These are phyloP conservation scores for Orthonevra nobilis DNA, from an alignment of 2,888 invertebrate genomes.

Conservation along the genomic window DNA sequence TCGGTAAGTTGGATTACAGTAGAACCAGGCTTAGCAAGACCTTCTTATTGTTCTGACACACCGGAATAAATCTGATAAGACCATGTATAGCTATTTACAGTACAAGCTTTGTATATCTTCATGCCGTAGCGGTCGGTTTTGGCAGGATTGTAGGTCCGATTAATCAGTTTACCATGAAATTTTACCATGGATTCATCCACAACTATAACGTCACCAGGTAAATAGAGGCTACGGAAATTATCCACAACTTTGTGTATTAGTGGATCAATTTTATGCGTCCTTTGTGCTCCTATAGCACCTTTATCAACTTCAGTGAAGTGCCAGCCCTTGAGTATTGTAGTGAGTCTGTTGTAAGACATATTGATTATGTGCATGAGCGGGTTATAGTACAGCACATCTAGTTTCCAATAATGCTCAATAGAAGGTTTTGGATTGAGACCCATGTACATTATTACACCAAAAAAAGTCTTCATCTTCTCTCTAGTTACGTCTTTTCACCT, in stretches of 20 bases:
- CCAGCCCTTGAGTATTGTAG: constrained; percentile 14
- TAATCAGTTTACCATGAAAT: too few species aligned
- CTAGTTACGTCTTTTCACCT: neutral
- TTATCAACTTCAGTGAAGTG: too few species aligned
- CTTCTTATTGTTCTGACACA: neutral
- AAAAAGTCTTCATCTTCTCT: neutral
- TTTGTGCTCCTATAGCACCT: neutral
- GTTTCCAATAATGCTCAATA: too few species aligned
- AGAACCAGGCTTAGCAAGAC: too few species aligned
- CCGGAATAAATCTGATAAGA: neutral
- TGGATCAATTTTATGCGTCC: neutral
- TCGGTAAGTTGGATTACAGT: too few species aligned
- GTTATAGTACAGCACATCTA: constrained; percentile 15
- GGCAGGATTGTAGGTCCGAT: neutral
- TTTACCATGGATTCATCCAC: neutral
- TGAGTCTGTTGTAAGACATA: constrained; percentile 22
- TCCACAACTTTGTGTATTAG: neutral
- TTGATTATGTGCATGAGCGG: constrained; percentile 24
- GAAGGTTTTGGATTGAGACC: too few species aligned
- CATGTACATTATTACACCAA: neutral
- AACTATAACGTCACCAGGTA: neutral
- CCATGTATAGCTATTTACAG: neutral
- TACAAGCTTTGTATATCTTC: neutral
- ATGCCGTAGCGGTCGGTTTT: neutral
- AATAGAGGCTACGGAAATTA: neutral